Percentiles rank a stretch among this genome's conserved stretches.
Conservation (phyloP, 37 sponge, comb jelly and placozoan species). For the Mnemiopsis leidyi region DNA sequence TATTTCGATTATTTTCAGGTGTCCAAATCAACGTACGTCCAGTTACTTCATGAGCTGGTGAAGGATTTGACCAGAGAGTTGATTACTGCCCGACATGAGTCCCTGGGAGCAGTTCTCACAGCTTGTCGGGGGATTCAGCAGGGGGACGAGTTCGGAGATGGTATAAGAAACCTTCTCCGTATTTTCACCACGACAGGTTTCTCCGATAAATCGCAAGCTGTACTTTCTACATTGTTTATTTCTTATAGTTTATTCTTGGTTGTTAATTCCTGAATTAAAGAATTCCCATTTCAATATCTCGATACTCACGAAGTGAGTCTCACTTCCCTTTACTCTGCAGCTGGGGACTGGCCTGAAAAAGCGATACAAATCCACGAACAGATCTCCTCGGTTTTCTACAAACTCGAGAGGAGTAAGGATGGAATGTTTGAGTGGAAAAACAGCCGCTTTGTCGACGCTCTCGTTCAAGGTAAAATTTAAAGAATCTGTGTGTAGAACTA, state of each 20-base stretch:
- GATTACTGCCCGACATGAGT: neutral
- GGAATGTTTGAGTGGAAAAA: conserved; percentile 95
- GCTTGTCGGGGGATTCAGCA: neutral
- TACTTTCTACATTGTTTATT: too few relatives aligned
- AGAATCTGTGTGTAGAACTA: too few relatives aligned
- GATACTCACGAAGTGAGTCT: too few relatives aligned
- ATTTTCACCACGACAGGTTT: too few relatives aligned
- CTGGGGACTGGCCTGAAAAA: neutral
- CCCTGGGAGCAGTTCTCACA: neutral
- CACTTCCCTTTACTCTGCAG: neutral
- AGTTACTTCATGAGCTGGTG: neutral
- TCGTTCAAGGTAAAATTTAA: conserved; percentile 67
- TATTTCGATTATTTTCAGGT: neutral
- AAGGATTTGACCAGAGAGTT: neutral
- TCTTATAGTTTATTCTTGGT: too few relatives aligned
- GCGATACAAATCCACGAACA: neutral
- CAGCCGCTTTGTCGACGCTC: conserved; percentile 81
- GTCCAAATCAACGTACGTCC: neutral
- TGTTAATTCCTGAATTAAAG: too few relatives aligned
- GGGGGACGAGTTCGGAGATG: neutral
- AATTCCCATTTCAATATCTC: too few relatives aligned
- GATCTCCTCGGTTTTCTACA: neutral
- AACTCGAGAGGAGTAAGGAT: neutral
- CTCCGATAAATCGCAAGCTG: too few relatives aligned
- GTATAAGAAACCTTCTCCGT: neutral